A percentile compares a stretch with the other conserved stretches of the same genome.
Conservation (phyloP, 35 echinoderm and acorn worm species). For the Ophiothrix spiculata region DNA sequence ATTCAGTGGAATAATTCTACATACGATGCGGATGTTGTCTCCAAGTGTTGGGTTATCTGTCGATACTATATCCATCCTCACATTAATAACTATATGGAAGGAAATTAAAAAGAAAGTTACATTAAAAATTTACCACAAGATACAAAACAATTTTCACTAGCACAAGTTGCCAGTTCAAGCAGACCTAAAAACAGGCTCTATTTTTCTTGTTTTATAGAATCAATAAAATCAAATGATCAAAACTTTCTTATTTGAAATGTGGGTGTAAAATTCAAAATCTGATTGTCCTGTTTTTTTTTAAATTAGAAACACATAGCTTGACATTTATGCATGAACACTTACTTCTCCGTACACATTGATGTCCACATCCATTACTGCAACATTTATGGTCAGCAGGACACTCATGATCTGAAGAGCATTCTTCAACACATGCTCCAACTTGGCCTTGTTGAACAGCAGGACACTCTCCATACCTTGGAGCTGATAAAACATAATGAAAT, state of each 20-base stretch:
- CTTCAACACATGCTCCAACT: neutral
- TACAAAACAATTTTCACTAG: neutral
- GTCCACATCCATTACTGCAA: slow-evolving; percentile 26
- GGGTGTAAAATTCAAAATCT: neutral
- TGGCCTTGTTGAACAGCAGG: neutral
- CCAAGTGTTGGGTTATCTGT: too few relatives aligned
- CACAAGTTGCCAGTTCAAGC: neutral
- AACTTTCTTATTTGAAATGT: too few relatives aligned
- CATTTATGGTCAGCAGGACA: slow-evolving; percentile 20
- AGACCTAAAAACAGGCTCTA: too few relatives aligned
- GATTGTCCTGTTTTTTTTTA: neutral
- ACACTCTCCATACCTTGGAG: neutral
- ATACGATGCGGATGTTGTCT: neutral
- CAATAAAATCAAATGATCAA: too few relatives aligned
- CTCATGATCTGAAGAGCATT: slow-evolving; percentile 43
- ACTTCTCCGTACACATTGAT: neutral
- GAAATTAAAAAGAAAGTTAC: too few relatives aligned
- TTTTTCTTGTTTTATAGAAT: too few relatives aligned
- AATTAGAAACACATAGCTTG: neutral
- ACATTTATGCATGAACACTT: neutral
- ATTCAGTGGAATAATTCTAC: neutral
- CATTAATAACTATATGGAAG: too few relatives aligned
- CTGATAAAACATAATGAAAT: too few relatives aligned
- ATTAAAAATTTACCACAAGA: too few relatives aligned
- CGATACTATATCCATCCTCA: too few relatives aligned